Conservation (phyloP, 2,888 invertebrate genomes). For the Tolmerus cingulatus region DNA sequence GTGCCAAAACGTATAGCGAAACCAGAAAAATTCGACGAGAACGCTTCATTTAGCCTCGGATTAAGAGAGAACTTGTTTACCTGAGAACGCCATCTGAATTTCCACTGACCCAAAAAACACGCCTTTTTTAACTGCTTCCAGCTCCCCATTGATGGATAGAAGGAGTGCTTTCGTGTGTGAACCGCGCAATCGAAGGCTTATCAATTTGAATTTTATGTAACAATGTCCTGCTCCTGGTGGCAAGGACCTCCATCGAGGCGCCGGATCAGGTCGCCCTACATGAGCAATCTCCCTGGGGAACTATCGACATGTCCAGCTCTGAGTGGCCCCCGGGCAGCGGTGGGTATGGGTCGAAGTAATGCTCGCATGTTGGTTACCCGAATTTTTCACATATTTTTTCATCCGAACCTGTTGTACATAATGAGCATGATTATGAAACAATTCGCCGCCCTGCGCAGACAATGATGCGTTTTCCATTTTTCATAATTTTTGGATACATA, state of each 20-base stretch:
- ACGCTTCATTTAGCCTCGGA: background rate
- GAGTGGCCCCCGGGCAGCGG: background rate
- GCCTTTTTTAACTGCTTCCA: background rate
- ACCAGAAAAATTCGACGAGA: background rate
- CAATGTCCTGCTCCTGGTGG: background rate
- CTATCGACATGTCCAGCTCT: background rate
- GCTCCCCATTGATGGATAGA: background rate
- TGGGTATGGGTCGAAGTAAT: background rate
- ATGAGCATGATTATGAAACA: background rate
- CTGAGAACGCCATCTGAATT: background rate
- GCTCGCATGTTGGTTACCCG: background rate
- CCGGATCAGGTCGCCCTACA: background rate
- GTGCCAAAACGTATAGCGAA: background rate
- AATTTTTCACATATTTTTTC: background rate
- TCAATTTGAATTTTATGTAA: background rate
- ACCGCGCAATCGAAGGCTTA: background rate
- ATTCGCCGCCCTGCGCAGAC: conserved; percentile 1
- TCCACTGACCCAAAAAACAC: background rate
- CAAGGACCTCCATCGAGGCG: background rate
- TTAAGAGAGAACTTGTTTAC: background rate
- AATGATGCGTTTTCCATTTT: background rate
- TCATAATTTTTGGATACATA: no score
- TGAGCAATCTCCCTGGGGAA: background rate
- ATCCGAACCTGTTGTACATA: background rate
- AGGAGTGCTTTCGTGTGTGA: background rate